Conservation (phyloP, 2,888 invertebrate species). For the Brachypterus glaber region DNA sequence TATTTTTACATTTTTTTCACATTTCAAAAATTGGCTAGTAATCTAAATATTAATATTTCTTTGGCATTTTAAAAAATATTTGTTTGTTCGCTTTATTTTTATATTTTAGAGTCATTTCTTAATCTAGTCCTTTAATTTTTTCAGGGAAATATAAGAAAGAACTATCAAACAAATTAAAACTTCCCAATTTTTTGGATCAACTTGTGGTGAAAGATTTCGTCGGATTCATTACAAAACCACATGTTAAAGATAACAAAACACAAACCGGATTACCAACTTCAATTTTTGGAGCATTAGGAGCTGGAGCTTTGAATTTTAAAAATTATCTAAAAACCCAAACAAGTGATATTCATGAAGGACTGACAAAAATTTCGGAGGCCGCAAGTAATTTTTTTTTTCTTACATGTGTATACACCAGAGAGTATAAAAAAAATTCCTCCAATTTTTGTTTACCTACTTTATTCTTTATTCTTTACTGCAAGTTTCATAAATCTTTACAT, state of each 20-base stretch:
- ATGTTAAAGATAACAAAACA: neutral
- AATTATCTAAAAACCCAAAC: conserved; percentile 33
- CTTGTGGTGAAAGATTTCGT: conserved; percentile 39
- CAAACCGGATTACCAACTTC: conserved; percentile 8
- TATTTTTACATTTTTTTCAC: too few relatives aligned
- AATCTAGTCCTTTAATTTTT: conserved; percentile 12
- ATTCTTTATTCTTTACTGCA: too few relatives aligned
- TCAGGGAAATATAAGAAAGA: conserved; percentile 35
- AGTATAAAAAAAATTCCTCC: too few relatives aligned
- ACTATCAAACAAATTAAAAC: conserved; percentile 35
- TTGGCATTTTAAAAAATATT: too few relatives aligned
- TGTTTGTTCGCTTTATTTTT: too few relatives aligned
- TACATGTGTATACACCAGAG: too few relatives aligned
- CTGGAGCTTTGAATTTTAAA: conserved; percentile 26
- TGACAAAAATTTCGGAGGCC: conserved; percentile 51
- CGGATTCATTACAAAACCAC: conserved; percentile 19
- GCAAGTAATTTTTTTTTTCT: conserved; percentile 45
- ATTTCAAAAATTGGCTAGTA: too few relatives aligned
- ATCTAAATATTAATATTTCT: too few relatives aligned
- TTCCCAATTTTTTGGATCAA: conserved; percentile 40
- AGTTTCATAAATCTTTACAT: too few relatives aligned
- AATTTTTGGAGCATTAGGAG: conserved; percentile 11
- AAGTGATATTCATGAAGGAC: conserved; percentile 38
- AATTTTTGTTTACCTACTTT: too few relatives aligned
- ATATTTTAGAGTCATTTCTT: neutral